phyloP scores from a whole-genome alignment of 2,797 vertebrate genomes.

The Clamator glandarius region DNA sequence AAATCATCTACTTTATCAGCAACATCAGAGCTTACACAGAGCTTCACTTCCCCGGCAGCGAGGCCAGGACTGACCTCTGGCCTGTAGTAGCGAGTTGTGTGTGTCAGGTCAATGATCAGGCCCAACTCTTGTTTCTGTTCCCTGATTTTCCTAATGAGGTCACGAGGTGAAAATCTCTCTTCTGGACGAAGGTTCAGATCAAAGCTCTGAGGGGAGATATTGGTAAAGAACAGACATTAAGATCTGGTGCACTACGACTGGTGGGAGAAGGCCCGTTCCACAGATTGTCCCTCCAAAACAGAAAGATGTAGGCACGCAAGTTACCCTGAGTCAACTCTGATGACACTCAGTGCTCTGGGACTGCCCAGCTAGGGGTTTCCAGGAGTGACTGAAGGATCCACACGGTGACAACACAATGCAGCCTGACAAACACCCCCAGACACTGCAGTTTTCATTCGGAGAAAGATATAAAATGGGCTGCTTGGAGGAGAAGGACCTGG shows the following conservation, averaged over 20 bases:
- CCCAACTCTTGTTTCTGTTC: constrained; percentile 86
- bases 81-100: constrained; percentile 87
- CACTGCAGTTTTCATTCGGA: accelerated
- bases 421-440: accelerated
- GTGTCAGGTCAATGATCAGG: constrained; percentile 90
- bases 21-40: not conserved
- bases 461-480: not conserved
- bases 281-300: too few species aligned
- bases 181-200: constrained; percentile 62
- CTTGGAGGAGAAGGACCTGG: too few species aligned
- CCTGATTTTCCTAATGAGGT: constrained; percentile 81
- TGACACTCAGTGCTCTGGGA: accelerated
- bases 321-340: not conserved
- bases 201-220: constrained; percentile 72
- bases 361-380: not conserved
- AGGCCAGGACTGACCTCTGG: constrained; percentile 62
- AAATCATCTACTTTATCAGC: not conserved
- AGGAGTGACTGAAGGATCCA: too few species aligned
- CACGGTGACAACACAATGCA: not conserved
- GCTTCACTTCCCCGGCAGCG: not conserved
- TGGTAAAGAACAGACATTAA: accelerated
- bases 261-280: not conserved
- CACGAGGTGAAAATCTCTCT: constrained; percentile 82
- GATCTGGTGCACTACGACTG: accelerated
- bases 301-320: accelerated